These are phyloP conservation scores for Euproctis similis DNA, from an alignment of 2,888 invertebrate species.

Conservation along the genomic window DNA sequence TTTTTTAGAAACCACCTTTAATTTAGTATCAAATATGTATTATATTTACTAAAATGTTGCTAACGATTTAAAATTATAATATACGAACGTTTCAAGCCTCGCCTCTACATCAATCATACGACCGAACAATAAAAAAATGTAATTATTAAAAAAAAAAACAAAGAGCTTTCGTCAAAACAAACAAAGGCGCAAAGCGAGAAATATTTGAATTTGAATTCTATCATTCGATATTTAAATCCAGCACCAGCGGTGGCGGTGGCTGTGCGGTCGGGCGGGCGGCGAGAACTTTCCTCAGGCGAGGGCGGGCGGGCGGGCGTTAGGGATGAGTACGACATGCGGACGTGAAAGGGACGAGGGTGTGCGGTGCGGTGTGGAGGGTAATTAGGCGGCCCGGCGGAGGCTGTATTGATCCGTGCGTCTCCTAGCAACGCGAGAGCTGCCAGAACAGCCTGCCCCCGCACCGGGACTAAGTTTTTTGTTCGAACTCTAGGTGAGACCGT, in stretches of 20 bases:
- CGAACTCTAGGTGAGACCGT: constrained; percentile 64
- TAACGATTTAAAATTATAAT: too few species aligned
- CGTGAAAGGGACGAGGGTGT: constrained; percentile 18
- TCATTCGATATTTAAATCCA: constrained; percentile 73
- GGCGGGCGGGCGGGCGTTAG: constrained; percentile 20
- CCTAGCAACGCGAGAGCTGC: constrained; percentile 73
- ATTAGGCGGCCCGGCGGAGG: constrained; percentile 75
- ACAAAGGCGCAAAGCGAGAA: constrained; percentile 57
- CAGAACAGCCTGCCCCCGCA: constrained; percentile 58
- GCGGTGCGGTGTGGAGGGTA: constrained; percentile 41
- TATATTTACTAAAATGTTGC: too few species aligned
- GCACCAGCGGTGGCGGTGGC: constrained; percentile 26
- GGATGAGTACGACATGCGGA: constrained; percentile 21
- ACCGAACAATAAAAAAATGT: constrained; percentile 15
- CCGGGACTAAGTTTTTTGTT: constrained; percentile 62
- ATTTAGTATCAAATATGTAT: too few species aligned
- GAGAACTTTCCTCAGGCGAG: constrained; percentile 44
- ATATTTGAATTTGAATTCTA: constrained; percentile 71
- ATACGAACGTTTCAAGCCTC: too few species aligned
- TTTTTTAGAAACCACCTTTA: too few species aligned
- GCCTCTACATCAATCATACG: too few species aligned
- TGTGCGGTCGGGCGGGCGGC: constrained; percentile 52
- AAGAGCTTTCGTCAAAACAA: constrained; percentile 42
- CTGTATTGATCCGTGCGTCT: constrained; percentile 72
- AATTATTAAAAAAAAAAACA: constrained; percentile 29